Evolutionary conservation across 2,797 vertebrate species (phyloP).

Genomic region (Adelosebastes latens): DNA sequence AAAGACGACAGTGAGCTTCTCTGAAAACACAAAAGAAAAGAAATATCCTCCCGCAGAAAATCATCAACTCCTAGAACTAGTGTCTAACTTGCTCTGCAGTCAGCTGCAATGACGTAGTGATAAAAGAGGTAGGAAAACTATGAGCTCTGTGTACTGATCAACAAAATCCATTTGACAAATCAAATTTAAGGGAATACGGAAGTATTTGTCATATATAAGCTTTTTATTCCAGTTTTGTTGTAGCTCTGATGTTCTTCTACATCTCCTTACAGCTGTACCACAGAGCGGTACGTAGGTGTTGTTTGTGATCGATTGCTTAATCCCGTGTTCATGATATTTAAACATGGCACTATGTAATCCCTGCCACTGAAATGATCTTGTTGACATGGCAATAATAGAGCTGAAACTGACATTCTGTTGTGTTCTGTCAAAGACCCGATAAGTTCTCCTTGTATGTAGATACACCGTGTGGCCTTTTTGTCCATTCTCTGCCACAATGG

Average conservation of each 20-base stretch:
- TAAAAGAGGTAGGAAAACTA: neutral
- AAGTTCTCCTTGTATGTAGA: neutral
- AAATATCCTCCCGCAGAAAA: no score
- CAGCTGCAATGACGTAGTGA: neutral
- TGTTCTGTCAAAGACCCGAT: neutral
- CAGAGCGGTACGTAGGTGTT: neutral
- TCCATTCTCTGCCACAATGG: neutral
- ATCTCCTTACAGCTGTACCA: neutral
- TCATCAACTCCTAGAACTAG: no score
- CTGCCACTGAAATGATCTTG: neutral
- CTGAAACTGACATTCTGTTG: neutral
- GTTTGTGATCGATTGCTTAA: neutral
- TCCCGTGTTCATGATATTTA: constrained; percentile 4
- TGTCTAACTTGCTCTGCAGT: neutral
- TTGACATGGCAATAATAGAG: constrained; percentile 1
- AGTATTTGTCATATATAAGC: no score
- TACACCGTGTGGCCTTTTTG: neutral
- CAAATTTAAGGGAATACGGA: neutral
- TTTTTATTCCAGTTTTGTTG: neutral
- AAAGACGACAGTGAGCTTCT: no score
- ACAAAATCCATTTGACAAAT: neutral
- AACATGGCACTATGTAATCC: constrained; percentile 1
- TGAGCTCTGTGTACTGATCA: neutral
- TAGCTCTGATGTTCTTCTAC: neutral
- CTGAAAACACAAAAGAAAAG: neutral